Base-by-base conservation (phyloP, 2,113 vertebrate genomes). In the Romanogobio albipinnatus region DNA sequence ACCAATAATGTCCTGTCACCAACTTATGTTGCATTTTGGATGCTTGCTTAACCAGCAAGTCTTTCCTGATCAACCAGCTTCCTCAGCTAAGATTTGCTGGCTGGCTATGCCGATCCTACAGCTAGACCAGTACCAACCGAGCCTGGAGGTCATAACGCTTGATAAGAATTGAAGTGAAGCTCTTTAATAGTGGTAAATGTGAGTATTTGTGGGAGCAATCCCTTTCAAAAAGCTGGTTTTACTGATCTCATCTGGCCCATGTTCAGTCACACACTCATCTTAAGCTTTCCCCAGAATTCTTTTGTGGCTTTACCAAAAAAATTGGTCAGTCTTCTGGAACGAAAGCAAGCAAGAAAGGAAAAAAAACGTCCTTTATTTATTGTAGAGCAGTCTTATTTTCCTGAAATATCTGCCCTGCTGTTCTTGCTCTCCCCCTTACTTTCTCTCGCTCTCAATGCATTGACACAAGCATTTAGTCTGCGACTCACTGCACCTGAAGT, bases 401-500 rank as follows among this genome's bases (percentile, higher is more conserved):
- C 82, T 74, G 24, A 92, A 88, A 89, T 91, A 91, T 88, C 76
- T 64, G 51, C 88, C 86, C 85, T 76, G 85, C 88, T 87, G 62
- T 81, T 76, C 47, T 33, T 53, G 45, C 61, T 45, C 24, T 59
- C 53, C 47, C 33, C 53, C 39, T 81, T 22, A 39, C 39, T 22
- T 58, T 33, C 26, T 79, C 24, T 83, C 81, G 84, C 84, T 87
- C 86, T 81, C 66, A 45, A 24, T 43, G 45, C 56, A 68, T 71
- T 86, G 87, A 86, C 87, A 87, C 87, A 85, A 84, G 86, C 85
- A 85, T 90, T 93, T 85, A 88, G 64, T 89, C 90, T 84, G 89
- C 89, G 90, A 93, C 90, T 89, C 88, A 91, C 87, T 93, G 91
- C 90, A 91, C 89, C 90, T 90, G 89, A 93, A 93, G 89, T 93